phyloP scores from a whole-genome alignment of 2,113 vertebrate genomes.

The Gymnogyps californianus region DNA sequence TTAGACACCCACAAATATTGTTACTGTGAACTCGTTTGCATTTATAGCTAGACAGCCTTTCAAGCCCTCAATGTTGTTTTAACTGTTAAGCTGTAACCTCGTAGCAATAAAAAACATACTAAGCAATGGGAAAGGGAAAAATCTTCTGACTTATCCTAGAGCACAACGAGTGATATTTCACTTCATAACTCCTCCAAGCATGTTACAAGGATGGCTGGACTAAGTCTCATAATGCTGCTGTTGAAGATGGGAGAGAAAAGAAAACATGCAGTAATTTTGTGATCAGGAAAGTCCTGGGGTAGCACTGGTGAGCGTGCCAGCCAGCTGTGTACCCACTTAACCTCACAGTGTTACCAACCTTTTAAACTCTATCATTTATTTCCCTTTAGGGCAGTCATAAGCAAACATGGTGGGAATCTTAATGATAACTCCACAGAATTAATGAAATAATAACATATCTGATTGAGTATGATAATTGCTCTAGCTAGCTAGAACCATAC shows the following conservation, averaged over 20 bases:
- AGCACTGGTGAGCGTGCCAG: neutral
- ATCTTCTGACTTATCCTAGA: neutral
- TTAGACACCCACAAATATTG: neutral
- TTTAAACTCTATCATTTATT: neutral
- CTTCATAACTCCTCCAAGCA: neutral
- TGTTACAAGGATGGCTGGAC: neutral
- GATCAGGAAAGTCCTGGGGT: accelerated
- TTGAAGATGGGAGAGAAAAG: neutral
- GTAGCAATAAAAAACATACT: neutral
- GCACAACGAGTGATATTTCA: neutral
- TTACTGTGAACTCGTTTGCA: neutral
- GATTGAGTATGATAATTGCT: neutral
- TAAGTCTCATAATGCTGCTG: neutral
- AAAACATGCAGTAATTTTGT: neutral
- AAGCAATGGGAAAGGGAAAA: neutral
- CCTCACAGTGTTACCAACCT: neutral
- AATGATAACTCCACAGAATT: neutral
- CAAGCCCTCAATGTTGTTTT: neutral
- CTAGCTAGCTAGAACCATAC: neutral
- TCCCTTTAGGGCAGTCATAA: neutral
- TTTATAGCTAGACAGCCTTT: neutral
- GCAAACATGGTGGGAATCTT: neutral
- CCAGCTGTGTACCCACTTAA: neutral
- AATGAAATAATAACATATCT: neutral
- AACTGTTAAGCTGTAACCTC: neutral